These are phyloP conservation scores for Zeugodacus cucurbitae DNA, from an alignment of 1,140 invertebrate species.

Conservation along the genomic window DNA sequence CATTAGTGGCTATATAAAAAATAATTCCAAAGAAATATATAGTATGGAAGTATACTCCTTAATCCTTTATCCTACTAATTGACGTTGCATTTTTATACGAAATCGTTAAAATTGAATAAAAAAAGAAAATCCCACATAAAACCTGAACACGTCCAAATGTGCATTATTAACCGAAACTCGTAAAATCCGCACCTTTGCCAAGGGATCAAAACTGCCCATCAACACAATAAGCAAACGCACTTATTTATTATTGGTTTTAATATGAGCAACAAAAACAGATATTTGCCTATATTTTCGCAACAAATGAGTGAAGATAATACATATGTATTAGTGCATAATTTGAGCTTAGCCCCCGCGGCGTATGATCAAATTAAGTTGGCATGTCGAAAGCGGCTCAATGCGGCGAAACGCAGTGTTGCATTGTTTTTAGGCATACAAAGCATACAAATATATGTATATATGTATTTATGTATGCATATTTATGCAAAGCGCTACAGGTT, in stretches of 20 bases:
- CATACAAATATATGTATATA: background rate
- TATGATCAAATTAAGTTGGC: constrained; percentile 27
- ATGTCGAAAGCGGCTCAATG: background rate
- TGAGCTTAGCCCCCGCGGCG: background rate
- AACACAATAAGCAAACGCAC: background rate
- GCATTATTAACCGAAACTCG: background rate
- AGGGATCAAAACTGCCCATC: background rate
- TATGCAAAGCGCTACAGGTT: background rate
- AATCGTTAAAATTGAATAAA: too few species aligned
- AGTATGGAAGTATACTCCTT: too few species aligned
- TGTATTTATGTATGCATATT: background rate
- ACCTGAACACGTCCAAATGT: background rate
- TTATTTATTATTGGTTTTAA: background rate
- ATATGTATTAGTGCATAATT: constrained; percentile 2
- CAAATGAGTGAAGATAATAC: background rate
- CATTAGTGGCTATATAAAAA: too few species aligned
- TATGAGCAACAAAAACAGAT: background rate
- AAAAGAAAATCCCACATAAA: too few species aligned
- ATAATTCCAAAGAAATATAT: too few species aligned
- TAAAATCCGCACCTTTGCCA: constrained; percentile 25
- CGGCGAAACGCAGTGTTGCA: background rate
- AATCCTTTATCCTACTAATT: too few species aligned
- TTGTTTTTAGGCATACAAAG: background rate
- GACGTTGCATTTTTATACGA: too few species aligned
- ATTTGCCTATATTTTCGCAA: background rate